phyloP scores from a whole-genome alignment of 2,113 vertebrate species.

The Crotalus helleri region DNA sequence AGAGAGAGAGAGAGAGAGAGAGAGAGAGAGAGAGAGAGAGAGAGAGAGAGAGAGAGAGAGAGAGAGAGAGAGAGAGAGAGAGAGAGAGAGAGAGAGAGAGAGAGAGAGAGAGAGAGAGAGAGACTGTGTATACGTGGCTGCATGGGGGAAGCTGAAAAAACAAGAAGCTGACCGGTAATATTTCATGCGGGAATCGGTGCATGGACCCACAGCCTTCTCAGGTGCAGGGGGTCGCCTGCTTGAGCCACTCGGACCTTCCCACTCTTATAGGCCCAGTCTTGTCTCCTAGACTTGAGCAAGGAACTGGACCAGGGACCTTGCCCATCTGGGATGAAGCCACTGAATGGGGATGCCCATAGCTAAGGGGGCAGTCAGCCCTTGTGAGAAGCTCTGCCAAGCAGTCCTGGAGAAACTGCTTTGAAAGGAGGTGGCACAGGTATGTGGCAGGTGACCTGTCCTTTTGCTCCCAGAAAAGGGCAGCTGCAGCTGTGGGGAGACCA shows the following conservation, averaged over 20 bases:
- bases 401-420: neutral
- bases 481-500: neutral
- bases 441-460: neutral
- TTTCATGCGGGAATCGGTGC: neutral
- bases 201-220: neutral
- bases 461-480: neutral
- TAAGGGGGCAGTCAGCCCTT: neutral
- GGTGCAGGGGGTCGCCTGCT: neutral
- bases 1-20: too few species aligned
- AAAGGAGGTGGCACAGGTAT: neutral
- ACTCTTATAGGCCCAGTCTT: neutral
- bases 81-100: too few species aligned
- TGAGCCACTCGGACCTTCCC: neutral
- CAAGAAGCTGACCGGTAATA: too few species aligned
- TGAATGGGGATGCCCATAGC: neutral
- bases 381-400: neutral
- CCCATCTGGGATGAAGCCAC: neutral
- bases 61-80: too few species aligned
- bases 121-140: too few species aligned
- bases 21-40: too few species aligned
- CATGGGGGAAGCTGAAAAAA: too few species aligned
- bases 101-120: too few species aligned
- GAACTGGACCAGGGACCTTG: neutral
- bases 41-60: too few species aligned
- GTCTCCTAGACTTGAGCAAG: constrained; percentile 34